Percentiles rank a stretch among this genome's conserved stretches.
Conservation (phyloP, 1,140 invertebrate species). For the Zaprionus africanus region DNA sequence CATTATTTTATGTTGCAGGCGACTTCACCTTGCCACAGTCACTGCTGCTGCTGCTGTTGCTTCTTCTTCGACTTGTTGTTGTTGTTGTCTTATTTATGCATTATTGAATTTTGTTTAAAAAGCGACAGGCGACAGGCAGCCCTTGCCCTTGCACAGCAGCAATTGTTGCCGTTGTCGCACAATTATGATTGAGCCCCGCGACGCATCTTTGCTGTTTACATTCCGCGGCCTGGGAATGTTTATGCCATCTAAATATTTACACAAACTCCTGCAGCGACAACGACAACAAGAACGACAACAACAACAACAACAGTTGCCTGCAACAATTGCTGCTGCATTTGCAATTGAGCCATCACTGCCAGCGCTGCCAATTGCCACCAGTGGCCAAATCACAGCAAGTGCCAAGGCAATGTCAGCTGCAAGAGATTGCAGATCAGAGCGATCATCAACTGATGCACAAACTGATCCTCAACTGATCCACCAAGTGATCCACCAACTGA, state of each 20-base stretch:
- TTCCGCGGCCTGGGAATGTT: constrained; percentile 69
- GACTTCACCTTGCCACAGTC: constrained; percentile 40
- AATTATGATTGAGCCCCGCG: constrained; percentile 41
- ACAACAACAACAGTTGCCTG: background rate
- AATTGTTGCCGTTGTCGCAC: constrained; percentile 38
- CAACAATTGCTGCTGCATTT: constrained; percentile 11
- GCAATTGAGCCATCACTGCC: constrained; percentile 68
- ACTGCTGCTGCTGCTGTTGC: constrained; percentile 17
- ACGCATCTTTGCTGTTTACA: constrained; percentile 17
- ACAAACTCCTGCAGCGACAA: constrained; percentile 18
- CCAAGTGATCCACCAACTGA: constrained; percentile 9
- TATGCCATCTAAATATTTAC: constrained; percentile 57
- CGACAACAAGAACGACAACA: background rate
- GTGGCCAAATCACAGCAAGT: constrained; percentile 66
- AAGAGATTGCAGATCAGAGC: constrained; percentile 39
- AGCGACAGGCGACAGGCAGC: constrained; percentile 54
- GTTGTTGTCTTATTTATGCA: constrained; percentile 61
- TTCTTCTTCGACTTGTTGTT: constrained; percentile 18
- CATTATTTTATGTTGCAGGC: constrained; percentile 77
- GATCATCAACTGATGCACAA: constrained; percentile 19
- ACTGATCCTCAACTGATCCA: constrained; percentile 1
- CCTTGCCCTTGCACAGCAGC: constrained; percentile 1
- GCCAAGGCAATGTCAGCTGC: constrained; percentile 68
- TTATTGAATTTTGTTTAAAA: constrained; percentile 82
- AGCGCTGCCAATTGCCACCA: constrained; percentile 65